Evolutionary conservation across 1,140 invertebrate species (phyloP).

Genomic region (Diploscapter pachys): DNA sequence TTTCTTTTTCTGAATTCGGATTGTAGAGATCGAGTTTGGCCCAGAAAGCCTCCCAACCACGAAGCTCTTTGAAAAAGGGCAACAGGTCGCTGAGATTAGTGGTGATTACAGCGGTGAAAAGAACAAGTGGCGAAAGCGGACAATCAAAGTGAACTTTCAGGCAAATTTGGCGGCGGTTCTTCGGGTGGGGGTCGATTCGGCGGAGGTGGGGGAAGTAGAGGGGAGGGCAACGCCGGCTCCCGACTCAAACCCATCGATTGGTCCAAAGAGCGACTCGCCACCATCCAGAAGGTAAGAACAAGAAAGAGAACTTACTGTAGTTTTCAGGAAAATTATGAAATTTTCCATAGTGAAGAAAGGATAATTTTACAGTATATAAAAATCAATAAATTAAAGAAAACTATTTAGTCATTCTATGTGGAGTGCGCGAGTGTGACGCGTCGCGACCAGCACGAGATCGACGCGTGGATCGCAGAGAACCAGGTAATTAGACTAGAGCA

Average conservation of each 20-base stretch:
- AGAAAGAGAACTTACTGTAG: no score
- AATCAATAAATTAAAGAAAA: no score
- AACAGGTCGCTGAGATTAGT: background rate
- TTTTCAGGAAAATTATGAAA: no score
- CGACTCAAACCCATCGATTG: conserved; percentile 46
- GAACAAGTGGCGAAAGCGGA: background rate
- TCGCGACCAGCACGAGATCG: conserved; percentile 45
- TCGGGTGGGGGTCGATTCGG: conserved; percentile 20
- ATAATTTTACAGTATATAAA: no score
- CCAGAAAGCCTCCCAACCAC: no score
- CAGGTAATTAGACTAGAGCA: conserved; percentile 5
- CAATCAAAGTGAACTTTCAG: conserved; percentile 4
- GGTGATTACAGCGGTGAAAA: background rate
- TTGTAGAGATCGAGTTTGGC: no score
- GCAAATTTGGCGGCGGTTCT: background rate
- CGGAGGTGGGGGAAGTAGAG: conserved; percentile 32
- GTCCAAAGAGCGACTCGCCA: conserved; percentile 31
- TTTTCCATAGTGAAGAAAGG: no score
- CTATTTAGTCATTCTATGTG: conserved; percentile 37
- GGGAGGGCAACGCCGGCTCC: conserved; percentile 5
- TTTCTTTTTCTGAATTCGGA: no score
- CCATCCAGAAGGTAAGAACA: conserved; percentile 43
- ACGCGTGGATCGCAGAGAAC: conserved; percentile 44
- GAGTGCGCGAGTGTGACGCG: conserved; percentile 48
- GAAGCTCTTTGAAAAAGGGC: no score